Conservation (phyloP, 2,113 vertebrate species). For the Arizona elegans region DNA sequence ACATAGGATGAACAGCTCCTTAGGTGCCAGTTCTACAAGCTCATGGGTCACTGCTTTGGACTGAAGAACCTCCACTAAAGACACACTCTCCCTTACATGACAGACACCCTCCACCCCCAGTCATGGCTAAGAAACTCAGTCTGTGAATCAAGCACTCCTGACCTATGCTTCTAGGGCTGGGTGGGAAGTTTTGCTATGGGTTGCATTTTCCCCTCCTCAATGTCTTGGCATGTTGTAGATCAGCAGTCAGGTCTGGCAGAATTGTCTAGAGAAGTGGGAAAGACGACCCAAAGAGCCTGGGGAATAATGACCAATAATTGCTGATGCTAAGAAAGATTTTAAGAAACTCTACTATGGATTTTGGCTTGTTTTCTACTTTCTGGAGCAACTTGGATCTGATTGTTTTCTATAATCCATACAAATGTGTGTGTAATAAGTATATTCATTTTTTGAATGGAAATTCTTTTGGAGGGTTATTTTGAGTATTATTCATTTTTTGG, state of each 20-base stretch:
- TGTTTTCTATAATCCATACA: neutral
- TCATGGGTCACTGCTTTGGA: neutral
- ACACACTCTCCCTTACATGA: neutral
- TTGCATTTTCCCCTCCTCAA: neutral
- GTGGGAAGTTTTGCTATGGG: neutral
- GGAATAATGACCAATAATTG: neutral
- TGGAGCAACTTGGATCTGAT: neutral
- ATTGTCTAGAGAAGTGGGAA: neutral
- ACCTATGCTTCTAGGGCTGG: neutral
- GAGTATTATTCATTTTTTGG: neutral
- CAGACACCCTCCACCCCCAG: fast-evolving
- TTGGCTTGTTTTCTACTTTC: neutral
- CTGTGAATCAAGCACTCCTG: neutral
- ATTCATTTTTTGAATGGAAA: neutral
- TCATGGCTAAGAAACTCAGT: neutral
- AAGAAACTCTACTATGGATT: neutral
- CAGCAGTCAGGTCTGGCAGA: neutral
- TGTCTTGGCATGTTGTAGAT: neutral
- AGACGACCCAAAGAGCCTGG: neutral
- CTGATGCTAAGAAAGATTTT: neutral
- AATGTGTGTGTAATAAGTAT: neutral
- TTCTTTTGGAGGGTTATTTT: neutral
- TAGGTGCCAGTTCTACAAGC: neutral
- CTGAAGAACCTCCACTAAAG: neutral
- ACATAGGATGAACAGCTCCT: neutral